Conservation (phyloP, 2,113 vertebrate genomes). For the Oryzias melastigma region DNA sequence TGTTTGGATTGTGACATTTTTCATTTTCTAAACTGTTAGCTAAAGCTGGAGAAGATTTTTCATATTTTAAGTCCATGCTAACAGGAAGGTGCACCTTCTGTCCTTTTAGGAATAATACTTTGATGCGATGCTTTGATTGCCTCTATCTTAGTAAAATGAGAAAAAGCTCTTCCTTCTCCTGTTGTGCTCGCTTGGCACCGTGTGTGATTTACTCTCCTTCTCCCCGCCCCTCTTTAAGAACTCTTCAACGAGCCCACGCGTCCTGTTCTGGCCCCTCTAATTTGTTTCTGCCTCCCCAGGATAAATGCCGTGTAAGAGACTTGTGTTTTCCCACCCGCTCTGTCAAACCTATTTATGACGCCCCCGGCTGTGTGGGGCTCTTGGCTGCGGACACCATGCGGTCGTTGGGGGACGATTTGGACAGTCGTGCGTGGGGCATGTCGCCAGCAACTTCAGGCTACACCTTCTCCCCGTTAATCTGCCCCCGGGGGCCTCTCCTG, state of each 20-base stretch:
- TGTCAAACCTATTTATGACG: slow-evolving; percentile 59
- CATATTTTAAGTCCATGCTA: too few relatives aligned
- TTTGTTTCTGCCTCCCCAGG: slow-evolving; percentile 56
- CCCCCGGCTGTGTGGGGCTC: slow-evolving; percentile 33
- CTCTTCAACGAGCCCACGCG: slow-evolving; percentile 40
- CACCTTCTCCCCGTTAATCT: slow-evolving; percentile 48
- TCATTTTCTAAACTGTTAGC: too few relatives aligned
- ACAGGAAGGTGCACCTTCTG: too few relatives aligned
- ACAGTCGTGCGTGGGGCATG: slow-evolving; percentile 24
- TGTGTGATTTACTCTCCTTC: slow-evolving; percentile 35
- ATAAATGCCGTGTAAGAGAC: slow-evolving; percentile 49
- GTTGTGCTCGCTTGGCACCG: slow-evolving; percentile 12
- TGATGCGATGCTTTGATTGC: too few relatives aligned
- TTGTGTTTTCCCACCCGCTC: slow-evolving; percentile 40
- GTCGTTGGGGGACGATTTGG: slow-evolving; percentile 18
- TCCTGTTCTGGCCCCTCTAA: slow-evolving; percentile 38
- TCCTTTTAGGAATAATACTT: too few relatives aligned
- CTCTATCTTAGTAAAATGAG: too few relatives aligned
- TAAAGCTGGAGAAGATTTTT: too few relatives aligned
- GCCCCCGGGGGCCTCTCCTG: slow-evolving; percentile 29
- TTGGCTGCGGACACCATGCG: slow-evolving; percentile 42
- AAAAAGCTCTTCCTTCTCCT: background rate
- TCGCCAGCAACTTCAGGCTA: slow-evolving; percentile 25
- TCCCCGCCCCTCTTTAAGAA: slow-evolving; percentile 32
- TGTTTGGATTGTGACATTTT: too few relatives aligned